These are phyloP conservation scores for Amphipyra berbera DNA, from an alignment of 2,888 invertebrate genomes.

Conservation along the genomic window DNA sequence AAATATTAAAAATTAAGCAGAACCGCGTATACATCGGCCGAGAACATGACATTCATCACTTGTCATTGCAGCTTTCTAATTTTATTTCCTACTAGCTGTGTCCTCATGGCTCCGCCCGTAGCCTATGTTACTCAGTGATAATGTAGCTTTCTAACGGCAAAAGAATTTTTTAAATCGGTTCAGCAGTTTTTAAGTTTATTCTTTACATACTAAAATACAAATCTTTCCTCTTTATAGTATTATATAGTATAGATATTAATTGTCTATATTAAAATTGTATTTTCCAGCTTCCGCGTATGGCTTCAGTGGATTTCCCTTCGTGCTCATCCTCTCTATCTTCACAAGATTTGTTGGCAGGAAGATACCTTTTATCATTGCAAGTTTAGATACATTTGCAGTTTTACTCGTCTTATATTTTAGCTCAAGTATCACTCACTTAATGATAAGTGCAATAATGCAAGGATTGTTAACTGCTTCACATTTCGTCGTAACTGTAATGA, in stretches of 20 bases:
- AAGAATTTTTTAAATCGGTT: too few species aligned
- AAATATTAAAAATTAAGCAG: background rate
- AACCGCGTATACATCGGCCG: background rate
- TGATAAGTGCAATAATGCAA: constrained; percentile 58
- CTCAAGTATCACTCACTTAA: constrained; percentile 52
- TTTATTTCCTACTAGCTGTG: too few species aligned
- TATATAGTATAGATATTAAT: too few species aligned
- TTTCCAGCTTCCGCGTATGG: constrained; percentile 41
- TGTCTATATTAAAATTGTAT: constrained; percentile 1
- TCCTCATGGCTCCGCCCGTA: too few species aligned
- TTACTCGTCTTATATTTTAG: constrained; percentile 58
- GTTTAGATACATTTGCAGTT: constrained; percentile 41
- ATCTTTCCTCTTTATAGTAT: too few species aligned
- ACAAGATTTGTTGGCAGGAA: constrained; percentile 57
- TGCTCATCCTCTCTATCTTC: constrained; percentile 49
- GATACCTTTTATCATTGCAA: constrained; percentile 44
- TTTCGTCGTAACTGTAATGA: constrained; percentile 40
- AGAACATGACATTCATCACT: too few species aligned
- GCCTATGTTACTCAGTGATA: too few species aligned
- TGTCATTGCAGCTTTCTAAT: too few species aligned
- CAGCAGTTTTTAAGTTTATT: too few species aligned
- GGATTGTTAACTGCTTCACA: constrained; percentile 40
- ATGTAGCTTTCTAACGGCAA: too few species aligned
- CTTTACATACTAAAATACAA: too few species aligned
- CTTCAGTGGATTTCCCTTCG: constrained; percentile 59